Evolutionary conservation across 2,113 vertebrate genomes (phyloP), one percentile per base, ranked within the genome.

Genomic region (Hemibagrus wyckioides): DNA sequence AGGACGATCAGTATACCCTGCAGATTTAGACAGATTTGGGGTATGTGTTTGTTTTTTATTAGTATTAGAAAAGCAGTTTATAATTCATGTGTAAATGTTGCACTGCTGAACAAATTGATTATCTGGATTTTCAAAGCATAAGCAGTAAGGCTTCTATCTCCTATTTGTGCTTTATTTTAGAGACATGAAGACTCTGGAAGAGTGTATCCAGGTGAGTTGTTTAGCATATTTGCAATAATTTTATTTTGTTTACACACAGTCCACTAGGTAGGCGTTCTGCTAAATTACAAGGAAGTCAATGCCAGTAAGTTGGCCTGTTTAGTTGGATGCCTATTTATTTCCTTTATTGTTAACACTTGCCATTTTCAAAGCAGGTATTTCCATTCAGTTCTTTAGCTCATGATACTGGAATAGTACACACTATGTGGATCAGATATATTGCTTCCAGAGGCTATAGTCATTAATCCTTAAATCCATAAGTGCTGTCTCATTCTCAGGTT

Each of bases 131-230:
- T 54, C 13, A 80, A 65, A 65, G 69, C 84, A 57, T 28, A n/a
- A 67, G 21, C 28, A 77, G 36, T 88, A 25, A 82, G 39, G 48
- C 11, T 10, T 10, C 14, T 33, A 44, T 82, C n/a, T 67, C 4
- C 44, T 48, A 48, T 69, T 30, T n/a, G 50, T 33, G 69, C 52
- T 84, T 87, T 28, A 82, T 86, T 90, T 92, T 44, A 91, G 95
- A 90, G 92, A 83, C 93, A 94, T 76, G 94, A 96, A 71, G 93
- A 94, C 8, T 69, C 57, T 25, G 90, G 90, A 59, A 93, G 94
- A 82, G 88, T 90, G 84, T 92, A 93, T 85, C 92, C 91, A 91
- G 95, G 95, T 95, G 91, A 84, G 92, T 67, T 23, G 36, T 57
- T 83, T 67, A 73, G 25, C 33, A 63, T 69, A 44, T 39, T 52